Conservation (phyloP, 1,140 invertebrate species). For the Euwallacea fornicatus region DNA sequence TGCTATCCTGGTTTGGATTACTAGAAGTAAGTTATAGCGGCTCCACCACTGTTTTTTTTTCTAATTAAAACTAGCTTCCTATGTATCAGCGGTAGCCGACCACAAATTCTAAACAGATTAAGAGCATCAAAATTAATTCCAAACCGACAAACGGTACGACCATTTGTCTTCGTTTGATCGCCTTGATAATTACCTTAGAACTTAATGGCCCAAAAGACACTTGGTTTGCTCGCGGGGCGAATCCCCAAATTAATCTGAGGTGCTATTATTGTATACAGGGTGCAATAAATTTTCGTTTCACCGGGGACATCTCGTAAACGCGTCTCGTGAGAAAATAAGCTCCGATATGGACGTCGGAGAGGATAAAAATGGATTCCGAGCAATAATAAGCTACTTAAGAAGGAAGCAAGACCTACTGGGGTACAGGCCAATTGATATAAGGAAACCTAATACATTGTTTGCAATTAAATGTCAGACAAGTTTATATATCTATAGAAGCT, state of each 20-base stretch:
- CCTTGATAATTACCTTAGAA: not conserved
- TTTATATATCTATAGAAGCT: conserved; percentile 10
- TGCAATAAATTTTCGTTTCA: too few species aligned
- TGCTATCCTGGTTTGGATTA: too few species aligned
- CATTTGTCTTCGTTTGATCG: not conserved
- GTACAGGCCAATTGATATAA: not conserved
- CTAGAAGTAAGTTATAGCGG: too few species aligned
- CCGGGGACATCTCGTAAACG: too few species aligned
- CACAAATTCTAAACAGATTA: not conserved
- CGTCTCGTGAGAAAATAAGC: too few species aligned
- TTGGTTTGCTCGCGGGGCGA: not conserved
- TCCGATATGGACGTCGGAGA: too few species aligned
- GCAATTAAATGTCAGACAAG: conserved; percentile 18
- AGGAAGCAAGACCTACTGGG: too few species aligned
- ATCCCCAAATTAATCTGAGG: not conserved
- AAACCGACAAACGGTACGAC: not conserved
- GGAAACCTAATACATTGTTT: conserved; percentile 10
- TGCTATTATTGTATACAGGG: too few species aligned
- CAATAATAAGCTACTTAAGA: too few species aligned
- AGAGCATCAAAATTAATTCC: conserved; percentile 1
- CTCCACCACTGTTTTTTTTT: not conserved
- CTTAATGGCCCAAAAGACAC: not conserved
- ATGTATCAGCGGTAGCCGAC: not conserved
- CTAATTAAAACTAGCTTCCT: not conserved
- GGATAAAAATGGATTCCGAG: too few species aligned